A percentile compares a stretch with the other conserved stretches of the same genome.
Conservation (phyloP, 1,140 invertebrate genomes). For the Hylaeus volcanicus region DNA sequence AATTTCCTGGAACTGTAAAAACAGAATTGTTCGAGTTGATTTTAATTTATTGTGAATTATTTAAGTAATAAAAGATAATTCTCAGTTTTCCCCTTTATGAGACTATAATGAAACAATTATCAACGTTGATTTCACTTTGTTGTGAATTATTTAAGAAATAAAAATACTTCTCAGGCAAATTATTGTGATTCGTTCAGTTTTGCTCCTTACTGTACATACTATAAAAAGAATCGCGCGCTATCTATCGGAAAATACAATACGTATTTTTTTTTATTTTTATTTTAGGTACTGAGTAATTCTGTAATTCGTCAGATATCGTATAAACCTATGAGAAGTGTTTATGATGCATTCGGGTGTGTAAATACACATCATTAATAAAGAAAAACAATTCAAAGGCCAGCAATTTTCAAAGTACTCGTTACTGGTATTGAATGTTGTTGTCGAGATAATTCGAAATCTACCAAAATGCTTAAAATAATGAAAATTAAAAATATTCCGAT, state of each 20-base stretch:
- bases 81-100: too few species aligned
- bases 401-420: neutral
- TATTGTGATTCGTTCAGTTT: too few species aligned
- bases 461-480: conserved; percentile 2
- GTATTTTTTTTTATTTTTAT: neutral
- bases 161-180: too few species aligned
- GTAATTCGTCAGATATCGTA: conserved; percentile 13
- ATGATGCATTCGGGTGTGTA: neutral
- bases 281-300: neutral
- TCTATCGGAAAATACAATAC: conserved; percentile 10
- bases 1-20: too few species aligned
- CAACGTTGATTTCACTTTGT: too few species aligned
- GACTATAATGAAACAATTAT: too few species aligned
- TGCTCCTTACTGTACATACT: neutral
- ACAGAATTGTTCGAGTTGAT: too few species aligned
- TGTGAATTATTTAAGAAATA: too few species aligned
- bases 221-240: neutral
- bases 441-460: neutral
- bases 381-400: neutral
- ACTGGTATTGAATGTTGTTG: neutral
- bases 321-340: neutral
- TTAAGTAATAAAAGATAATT: too few species aligned
- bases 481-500: neutral
- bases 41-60: too few species aligned
- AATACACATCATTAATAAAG: neutral